Evolutionary conservation across 2,888 invertebrate genomes (phyloP).

Genomic region (Graphium colonna): DNA sequence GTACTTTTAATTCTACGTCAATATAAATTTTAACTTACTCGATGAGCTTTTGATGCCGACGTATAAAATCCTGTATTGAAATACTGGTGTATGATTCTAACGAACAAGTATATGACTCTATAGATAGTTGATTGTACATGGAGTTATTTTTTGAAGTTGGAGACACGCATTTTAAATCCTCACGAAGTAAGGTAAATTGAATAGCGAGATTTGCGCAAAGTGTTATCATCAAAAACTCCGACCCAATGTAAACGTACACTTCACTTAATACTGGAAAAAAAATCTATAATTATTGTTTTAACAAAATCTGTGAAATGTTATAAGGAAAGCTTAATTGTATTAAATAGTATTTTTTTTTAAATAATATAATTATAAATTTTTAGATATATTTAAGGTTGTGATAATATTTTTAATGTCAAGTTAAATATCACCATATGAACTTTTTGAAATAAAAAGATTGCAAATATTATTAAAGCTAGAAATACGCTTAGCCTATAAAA

Average conservation of each 20-base stretch:
- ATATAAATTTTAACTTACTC: too few relatives aligned
- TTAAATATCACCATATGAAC: too few relatives aligned
- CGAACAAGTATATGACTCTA: neutral
- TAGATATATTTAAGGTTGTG: too few relatives aligned
- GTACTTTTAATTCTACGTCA: too few relatives aligned
- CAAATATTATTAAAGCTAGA: too few relatives aligned
- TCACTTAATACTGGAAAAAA: constrained; percentile 43
- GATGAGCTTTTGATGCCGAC: constrained; percentile 47
- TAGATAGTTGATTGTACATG: neutral
- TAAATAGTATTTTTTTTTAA: too few relatives aligned
- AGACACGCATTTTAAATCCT: constrained; percentile 40
- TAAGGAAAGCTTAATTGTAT: too few relatives aligned
- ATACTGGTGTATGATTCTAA: constrained; percentile 3
- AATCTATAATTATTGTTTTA: neutral
- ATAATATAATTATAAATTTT: too few relatives aligned
- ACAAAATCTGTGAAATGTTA: too few relatives aligned
- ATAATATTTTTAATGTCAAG: too few relatives aligned
- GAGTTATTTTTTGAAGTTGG: constrained; percentile 26
- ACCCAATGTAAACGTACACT: constrained; percentile 41
- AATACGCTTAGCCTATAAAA: too few relatives aligned
- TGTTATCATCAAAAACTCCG: constrained; percentile 47
- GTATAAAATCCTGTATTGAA: constrained; percentile 36
- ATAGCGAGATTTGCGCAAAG: constrained; percentile 46
- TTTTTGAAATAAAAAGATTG: too few relatives aligned
- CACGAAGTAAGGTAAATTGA: constrained; percentile 45